Percentiles rank a stretch among this genome's conserved stretches.
phyloP scores from a whole-genome alignment of 2,888 invertebrate species.

The Laspeyria flexula region DNA sequence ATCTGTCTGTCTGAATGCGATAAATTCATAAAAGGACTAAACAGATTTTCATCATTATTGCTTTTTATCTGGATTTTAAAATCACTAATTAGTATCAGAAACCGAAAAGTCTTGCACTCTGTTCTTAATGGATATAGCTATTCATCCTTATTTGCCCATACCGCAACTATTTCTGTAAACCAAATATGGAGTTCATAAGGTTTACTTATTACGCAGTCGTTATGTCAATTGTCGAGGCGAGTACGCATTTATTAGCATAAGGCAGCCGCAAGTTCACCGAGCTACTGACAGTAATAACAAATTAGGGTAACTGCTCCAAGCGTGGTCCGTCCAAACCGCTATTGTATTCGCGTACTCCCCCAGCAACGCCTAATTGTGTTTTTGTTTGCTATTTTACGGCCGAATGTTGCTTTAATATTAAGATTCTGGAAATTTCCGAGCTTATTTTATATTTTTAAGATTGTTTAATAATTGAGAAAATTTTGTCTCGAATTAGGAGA shows the following conservation, averaged over 20 bases:
- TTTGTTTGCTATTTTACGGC: conserved; percentile 77
- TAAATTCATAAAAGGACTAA: no score
- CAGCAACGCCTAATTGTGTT: conserved; percentile 71
- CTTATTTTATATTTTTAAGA: conserved; percentile 20
- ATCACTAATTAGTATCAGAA: no score
- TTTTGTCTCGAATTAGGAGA: conserved; percentile 24
- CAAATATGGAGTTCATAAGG: conserved; percentile 34
- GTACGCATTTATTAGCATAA: conserved; percentile 70
- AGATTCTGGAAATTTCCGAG: conserved; percentile 33
- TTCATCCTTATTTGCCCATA: conserved; percentile 51
- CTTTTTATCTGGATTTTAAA: no score
- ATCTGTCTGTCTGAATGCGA: no score
- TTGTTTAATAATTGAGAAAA: conserved; percentile 30
- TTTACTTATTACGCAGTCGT: conserved; percentile 34
- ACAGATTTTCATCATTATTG: no score
- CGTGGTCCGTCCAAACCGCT: conserved; percentile 55
- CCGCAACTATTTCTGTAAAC: conserved; percentile 15
- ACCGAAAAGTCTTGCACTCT: no score
- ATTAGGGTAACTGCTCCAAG: conserved; percentile 75
- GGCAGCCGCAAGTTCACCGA: conserved; percentile 66
- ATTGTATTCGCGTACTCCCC: conserved; percentile 67
- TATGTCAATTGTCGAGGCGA: conserved; percentile 51
- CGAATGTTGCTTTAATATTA: conserved; percentile 58
- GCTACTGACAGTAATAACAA: conserved; percentile 73
- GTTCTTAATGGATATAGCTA: no score